A percentile compares a stretch with the other conserved stretches of the same genome.
Conservation (phyloP, 1,140 invertebrate species). For the Sminthurinus signatus region DNA sequence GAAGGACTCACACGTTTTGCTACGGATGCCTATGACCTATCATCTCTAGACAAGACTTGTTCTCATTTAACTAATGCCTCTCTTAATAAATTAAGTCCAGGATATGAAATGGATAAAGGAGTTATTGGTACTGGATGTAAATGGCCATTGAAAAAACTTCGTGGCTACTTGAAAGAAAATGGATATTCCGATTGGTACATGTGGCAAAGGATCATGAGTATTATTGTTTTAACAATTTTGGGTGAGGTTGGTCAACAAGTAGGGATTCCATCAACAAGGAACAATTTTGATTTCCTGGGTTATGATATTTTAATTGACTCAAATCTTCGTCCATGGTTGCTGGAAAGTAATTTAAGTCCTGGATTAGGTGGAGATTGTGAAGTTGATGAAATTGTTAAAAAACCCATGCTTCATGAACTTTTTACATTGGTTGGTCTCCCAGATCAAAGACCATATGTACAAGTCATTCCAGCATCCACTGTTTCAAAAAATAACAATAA, state of each 20-base stretch:
- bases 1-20: conserved; percentile 76
- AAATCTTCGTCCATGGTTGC: conserved; percentile 75
- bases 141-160: conserved; percentile 70
- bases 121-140: conserved; percentile 68
- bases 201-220: conserved; percentile 66
- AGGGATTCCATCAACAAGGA: conserved; percentile 43
- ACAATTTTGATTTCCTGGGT: conserved; percentile 88
- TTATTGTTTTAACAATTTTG: conserved; percentile 64
- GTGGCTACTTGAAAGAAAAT: conserved; percentile 63
- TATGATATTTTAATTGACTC: conserved; percentile 85
- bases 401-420: conserved; percentile 73
- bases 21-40: conserved; percentile 77
- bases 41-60: conserved; percentile 74
- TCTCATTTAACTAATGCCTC: conserved; percentile 85
- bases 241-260: conserved; percentile 20
- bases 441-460: conserved; percentile 37
- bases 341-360: conserved; percentile 83
- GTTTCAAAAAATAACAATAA: too few relatives aligned
- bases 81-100: conserved; percentile 69
- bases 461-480: too few relatives aligned
- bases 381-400: conserved; percentile 71
- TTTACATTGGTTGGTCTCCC: conserved; percentile 75
- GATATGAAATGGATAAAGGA: conserved; percentile 71
- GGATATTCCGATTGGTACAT: conserved; percentile 63
- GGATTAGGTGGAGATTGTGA: conserved; percentile 72